Base-by-base conservation (phyloP, 2,797 vertebrate species). In the Macrochelys suwanniensis region DNA sequence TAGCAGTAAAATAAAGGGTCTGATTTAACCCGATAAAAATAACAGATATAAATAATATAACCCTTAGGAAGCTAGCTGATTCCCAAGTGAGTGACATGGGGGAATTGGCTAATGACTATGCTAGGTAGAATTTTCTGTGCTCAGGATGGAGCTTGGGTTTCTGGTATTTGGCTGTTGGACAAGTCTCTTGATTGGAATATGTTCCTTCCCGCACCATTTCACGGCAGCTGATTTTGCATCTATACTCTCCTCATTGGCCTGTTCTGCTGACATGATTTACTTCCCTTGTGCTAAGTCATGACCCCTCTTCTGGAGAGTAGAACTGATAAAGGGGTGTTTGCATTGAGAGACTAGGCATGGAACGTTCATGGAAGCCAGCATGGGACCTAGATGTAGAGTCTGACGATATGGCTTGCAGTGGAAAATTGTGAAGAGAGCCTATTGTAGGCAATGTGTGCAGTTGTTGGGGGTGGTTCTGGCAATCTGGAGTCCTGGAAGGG, bases 101-200 rank as follows among this genome's bases (percentile, higher is more conserved):
- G 28, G 5, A 19, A 11, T 21, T 0, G 7, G 31, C 5, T 90
- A 6, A 50, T 80, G 82, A 28, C 50, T 85, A 12, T 86, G 31
- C 37, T 82, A 17, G 59, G 1, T 0, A 61, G 77, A 68, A 77
- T 26, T 19, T 59, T 11, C 21, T 31, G 0, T 21, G 8, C 37
- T 33, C 10, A 47, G 9, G 7, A n/a, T 11, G 76, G 21, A 54
- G 2, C 9, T 71, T 42, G 21, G 21, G 37, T 71, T 71, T 71
- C 68, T 71, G 68, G 49, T 13, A 1, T 19, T 84, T 21, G 5
- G 28, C 7, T 6, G 10, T 6, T 89, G 88, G 2, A 26, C n/a
- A 21, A 2, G 15, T 91, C 33, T 17, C 17, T n/a, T 51, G 26
- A 13, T 49, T 31, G 26, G 74, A 47, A 77, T 26, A 28, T 49